phyloP scores from a whole-genome alignment of 2,888 invertebrate species.

The Beris chalybata region DNA sequence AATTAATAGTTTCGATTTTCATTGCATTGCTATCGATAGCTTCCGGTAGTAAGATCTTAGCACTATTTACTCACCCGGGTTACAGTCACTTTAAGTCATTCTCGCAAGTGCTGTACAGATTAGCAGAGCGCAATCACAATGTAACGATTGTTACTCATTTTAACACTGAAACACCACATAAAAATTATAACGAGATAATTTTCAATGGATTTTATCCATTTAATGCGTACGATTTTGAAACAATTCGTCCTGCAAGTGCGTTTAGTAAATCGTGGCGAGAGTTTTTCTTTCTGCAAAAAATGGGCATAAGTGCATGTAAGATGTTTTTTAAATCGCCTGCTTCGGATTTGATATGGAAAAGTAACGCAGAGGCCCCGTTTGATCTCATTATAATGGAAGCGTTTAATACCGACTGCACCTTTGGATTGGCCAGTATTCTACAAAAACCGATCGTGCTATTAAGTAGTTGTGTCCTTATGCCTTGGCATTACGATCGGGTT shows the following conservation, averaged over 20 bases:
- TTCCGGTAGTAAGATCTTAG: slow-evolving; percentile 5
- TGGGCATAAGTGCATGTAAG: slow-evolving; percentile 48
- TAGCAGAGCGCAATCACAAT: slow-evolving; percentile 65
- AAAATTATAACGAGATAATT: slow-evolving; percentile 65
- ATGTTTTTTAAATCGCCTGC: slow-evolving; percentile 47
- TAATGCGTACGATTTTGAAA: slow-evolving; percentile 47
- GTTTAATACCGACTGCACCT: slow-evolving; percentile 64
- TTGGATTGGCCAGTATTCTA: slow-evolving; percentile 62
- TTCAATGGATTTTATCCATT: slow-evolving; percentile 53
- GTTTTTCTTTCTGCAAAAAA: slow-evolving; percentile 44
- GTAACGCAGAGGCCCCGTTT: slow-evolving; percentile 53
- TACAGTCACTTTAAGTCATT: slow-evolving; percentile 69
- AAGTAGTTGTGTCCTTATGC: slow-evolving; percentile 61
- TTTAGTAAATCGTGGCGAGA: slow-evolving; percentile 45
- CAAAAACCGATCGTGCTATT: slow-evolving; percentile 61
- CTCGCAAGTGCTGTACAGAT: slow-evolving; percentile 61
- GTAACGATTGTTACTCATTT: slow-evolving; percentile 70
- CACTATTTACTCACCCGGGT: slow-evolving; percentile 14
- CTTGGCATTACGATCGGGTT: slow-evolving; percentile 61
- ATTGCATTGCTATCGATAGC: neutral
- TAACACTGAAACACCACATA: slow-evolving; percentile 57
- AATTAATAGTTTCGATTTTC: too few relatives aligned
- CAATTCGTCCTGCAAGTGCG: slow-evolving; percentile 46
- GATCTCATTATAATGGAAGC: slow-evolving; percentile 64
- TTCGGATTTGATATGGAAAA: slow-evolving; percentile 44